Conservation (phyloP, 2,888 invertebrate genomes). For the Lasioglossum leucozonium region DNA sequence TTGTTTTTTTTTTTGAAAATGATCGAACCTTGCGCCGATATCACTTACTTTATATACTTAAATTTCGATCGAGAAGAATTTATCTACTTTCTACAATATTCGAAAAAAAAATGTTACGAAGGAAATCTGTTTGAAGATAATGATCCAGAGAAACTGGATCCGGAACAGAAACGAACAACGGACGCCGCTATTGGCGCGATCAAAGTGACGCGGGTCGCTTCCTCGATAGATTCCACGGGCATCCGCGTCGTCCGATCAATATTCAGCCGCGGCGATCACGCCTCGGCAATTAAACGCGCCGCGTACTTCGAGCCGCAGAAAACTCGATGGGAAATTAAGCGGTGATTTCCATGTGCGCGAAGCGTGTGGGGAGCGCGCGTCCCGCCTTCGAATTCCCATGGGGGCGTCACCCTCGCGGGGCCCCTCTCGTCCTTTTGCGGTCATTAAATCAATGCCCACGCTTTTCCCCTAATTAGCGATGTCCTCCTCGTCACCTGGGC, state of each 20-base stretch:
- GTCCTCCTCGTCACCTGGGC: conserved; percentile 36
- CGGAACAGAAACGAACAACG: not conserved
- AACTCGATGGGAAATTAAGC: conserved; percentile 8
- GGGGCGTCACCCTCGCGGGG: not conserved
- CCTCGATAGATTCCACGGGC: not conserved
- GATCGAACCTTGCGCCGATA: too few species aligned
- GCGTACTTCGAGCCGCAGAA: conserved; percentile 18
- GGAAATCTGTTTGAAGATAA: too few species aligned
- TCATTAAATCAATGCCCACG: conserved; percentile 34
- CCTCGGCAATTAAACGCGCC: conserved; percentile 35
- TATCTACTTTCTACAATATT: too few species aligned
- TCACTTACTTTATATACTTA: too few species aligned
- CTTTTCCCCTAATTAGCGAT: conserved; percentile 61
- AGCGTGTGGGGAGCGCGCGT: not conserved
- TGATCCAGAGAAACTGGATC: not conserved
- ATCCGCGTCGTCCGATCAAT: conserved; percentile 6
- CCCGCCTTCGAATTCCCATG: not conserved
- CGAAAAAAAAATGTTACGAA: too few species aligned
- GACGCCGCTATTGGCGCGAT: not conserved
- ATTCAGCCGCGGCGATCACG: conserved; percentile 29
- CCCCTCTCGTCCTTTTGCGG: not conserved
- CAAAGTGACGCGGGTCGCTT: not conserved
- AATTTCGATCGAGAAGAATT: too few species aligned
- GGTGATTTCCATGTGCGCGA: conserved; percentile 10
- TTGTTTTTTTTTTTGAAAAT: too few species aligned